Evolutionary conservation across 2,113 vertebrate species (phyloP).

Genomic region (Danio rerio): GRCz12tu NC_133196.1:30382001-30382500

Average conservation of each 20-base stretch:
- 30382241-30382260: too few relatives aligned
- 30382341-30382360: not conserved
- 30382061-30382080: slow-evolving; percentile 50
- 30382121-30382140: not conserved
- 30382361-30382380: not conserved
- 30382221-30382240: too few relatives aligned
- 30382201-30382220: too few relatives aligned
- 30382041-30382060: not conserved
- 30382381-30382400: slow-evolving; percentile 11
- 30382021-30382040: not conserved
- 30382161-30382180: not conserved
- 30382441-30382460: not conserved
- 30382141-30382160: not conserved
- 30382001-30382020: not conserved
- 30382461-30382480: not conserved
- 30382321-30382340: not conserved
- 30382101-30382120: slow-evolving; percentile 3
- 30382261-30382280: too few relatives aligned
- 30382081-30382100: slow-evolving; percentile 51
- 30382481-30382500: slow-evolving; percentile 5
- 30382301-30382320: not conserved
- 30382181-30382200: too few relatives aligned
- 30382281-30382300: too few relatives aligned
- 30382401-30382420: slow-evolving; percentile 6
- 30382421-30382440: not conserved